These are phyloP conservation scores for Hippocampus barbouri DNA, from an alignment of 2,113 vertebrate species.

Conservation along the genomic window DNA sequence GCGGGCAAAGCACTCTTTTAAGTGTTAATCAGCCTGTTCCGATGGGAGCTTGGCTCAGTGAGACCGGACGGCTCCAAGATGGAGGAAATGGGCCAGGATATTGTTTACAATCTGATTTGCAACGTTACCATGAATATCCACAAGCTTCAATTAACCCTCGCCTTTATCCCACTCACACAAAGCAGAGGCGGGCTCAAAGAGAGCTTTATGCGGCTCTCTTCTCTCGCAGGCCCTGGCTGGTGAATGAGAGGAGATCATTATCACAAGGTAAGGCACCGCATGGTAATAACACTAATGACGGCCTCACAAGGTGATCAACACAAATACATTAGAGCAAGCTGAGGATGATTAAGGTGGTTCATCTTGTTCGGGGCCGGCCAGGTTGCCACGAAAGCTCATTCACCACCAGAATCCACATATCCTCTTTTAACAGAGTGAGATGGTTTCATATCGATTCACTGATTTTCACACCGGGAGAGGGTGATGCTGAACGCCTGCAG, in stretches of 20 bases:
- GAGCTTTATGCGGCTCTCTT: slow-evolving; percentile 35
- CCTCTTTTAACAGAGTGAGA: background rate
- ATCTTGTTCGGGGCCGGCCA: slow-evolving; percentile 20
- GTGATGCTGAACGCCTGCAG: background rate
- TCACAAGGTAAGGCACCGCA: slow-evolving; percentile 52
- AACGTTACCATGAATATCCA: slow-evolving; percentile 68
- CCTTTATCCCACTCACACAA: slow-evolving; percentile 67
- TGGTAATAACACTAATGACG: slow-evolving; percentile 54
- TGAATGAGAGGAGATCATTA: slow-evolving; percentile 59
- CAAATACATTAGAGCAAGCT: slow-evolving; percentile 33
- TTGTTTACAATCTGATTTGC: slow-evolving; percentile 67
- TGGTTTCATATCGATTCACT: slow-evolving; percentile 27
- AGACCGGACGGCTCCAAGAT: slow-evolving; percentile 43
- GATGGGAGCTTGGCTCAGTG: slow-evolving; percentile 35
- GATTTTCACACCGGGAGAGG: slow-evolving; percentile 10
- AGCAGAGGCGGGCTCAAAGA: slow-evolving; percentile 62
- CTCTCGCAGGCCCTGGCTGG: slow-evolving; percentile 26
- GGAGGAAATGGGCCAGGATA: slow-evolving; percentile 46
- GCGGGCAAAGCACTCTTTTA: slow-evolving; percentile 59
- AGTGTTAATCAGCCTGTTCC: slow-evolving; percentile 70
- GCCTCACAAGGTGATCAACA: slow-evolving; percentile 44
- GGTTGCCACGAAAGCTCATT: slow-evolving; percentile 15
- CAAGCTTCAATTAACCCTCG: slow-evolving; percentile 61
- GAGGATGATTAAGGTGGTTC: slow-evolving; percentile 35
- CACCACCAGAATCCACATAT: slow-evolving; percentile 13